Conservation (phyloP, 2,113 vertebrate genomes). For the Amphiprion percula region DNA sequence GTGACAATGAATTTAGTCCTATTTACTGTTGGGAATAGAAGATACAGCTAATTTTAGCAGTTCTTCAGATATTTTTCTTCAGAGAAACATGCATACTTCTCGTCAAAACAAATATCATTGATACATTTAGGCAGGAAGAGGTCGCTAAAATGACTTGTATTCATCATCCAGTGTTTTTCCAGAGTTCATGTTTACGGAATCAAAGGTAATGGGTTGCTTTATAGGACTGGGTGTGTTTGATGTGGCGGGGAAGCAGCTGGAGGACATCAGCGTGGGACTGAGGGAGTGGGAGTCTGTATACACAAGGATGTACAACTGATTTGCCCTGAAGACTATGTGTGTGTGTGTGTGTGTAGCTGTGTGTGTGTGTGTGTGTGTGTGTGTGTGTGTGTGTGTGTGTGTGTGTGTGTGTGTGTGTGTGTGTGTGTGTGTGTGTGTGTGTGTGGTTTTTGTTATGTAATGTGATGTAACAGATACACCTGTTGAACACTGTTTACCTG, state of each 20-base stretch:
- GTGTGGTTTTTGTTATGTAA: slow-evolving; percentile 60
- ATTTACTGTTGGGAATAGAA: too few relatives aligned
- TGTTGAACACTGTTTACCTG: slow-evolving; percentile 63
- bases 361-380: too few relatives aligned
- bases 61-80: too few relatives aligned
- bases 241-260: slow-evolving; percentile 70
- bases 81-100: too few relatives aligned
- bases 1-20: too few relatives aligned
- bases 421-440: slow-evolving; percentile 3
- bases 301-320: slow-evolving; percentile 53
- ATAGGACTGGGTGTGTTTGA: slow-evolving; percentile 60
- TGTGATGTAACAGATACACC: slow-evolving; percentile 60
- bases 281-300: slow-evolving; percentile 55
- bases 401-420: neutral
- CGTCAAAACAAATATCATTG: neutral
- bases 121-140: neutral
- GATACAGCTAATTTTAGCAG: too few relatives aligned
- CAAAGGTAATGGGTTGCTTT: slow-evolving; percentile 60
- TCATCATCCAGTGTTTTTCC: slow-evolving; percentile 10
- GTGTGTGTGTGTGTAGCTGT: neutral
- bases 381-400: too few relatives aligned
- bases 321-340: slow-evolving; percentile 26
- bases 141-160: neutral
- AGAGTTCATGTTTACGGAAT: slow-evolving; percentile 62
- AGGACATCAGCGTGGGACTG: slow-evolving; percentile 61